A percentile compares a stretch with the other conserved stretches of the same genome.
These are phyloP conservation scores for Darevskia mixta DNA, from an alignment of 2,797 vertebrate genomes.

Conservation along the genomic window DNA sequence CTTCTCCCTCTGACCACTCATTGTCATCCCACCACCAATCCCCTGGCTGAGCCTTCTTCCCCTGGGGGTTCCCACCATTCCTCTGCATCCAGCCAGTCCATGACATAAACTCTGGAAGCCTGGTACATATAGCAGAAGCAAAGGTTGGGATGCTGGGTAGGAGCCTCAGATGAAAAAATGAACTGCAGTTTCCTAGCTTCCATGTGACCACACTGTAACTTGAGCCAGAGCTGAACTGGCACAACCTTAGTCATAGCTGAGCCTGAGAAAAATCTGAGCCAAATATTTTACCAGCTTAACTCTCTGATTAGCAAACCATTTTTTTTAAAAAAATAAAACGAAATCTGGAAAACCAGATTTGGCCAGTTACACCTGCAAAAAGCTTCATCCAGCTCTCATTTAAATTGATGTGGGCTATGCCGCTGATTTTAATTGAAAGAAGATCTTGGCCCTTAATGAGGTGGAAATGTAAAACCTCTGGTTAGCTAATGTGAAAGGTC, in stretches of 20 bases:
- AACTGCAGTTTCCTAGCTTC: background rate
- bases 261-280: background rate
- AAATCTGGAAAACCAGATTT: background rate
- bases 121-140: background rate
- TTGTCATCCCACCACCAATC: too few species aligned
- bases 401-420: conserved; percentile 17
- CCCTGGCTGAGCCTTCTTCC: too few species aligned
- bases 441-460: conserved; percentile 22
- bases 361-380: conserved; percentile 2
- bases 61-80: too few species aligned
- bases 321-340: background rate
- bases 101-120: background rate
- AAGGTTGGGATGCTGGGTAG: background rate
- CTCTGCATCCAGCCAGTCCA: background rate
- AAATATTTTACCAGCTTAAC: conserved; percentile 12
- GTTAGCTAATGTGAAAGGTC: conserved; percentile 37
- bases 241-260: background rate
- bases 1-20: too few species aligned
- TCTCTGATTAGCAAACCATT: background rate
- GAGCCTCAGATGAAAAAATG: background rate
- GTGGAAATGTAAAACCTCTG: conserved; percentile 40
- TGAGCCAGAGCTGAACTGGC: conserved; percentile 3
- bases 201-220: background rate
- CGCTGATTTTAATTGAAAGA: conserved; percentile 44
- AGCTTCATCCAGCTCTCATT: background rate